phyloP scores from a whole-genome alignment of 2,888 invertebrate genomes.

The Troides helena region DNA sequence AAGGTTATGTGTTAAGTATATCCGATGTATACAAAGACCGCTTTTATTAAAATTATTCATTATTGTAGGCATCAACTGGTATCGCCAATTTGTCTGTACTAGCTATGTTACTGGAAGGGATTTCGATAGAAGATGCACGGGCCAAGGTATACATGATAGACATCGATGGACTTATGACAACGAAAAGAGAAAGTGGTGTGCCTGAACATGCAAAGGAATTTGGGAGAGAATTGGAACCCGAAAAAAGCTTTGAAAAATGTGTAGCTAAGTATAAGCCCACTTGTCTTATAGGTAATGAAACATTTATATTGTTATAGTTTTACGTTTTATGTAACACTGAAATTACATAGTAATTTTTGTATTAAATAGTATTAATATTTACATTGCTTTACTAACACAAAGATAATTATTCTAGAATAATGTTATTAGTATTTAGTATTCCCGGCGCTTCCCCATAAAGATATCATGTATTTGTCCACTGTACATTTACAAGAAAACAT shows the following conservation, averaged over 20 bases:
- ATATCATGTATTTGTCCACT: background rate
- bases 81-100: constrained; percentile 92
- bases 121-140: constrained; percentile 82
- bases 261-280: constrained; percentile 89
- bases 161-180: constrained; percentile 89
- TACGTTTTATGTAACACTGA: background rate
- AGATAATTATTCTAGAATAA: too few species aligned
- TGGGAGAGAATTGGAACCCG: constrained; percentile 86
- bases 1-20: too few species aligned
- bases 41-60: background rate
- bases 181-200: constrained; percentile 78
- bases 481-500: background rate
- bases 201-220: constrained; percentile 83
- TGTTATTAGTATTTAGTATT: too few species aligned
- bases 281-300: constrained; percentile 84
- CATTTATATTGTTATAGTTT: background rate
- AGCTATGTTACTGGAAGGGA: constrained; percentile 87
- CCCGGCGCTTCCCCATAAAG: background rate
- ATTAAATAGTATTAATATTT: too few species aligned
- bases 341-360: background rate
- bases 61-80: constrained; percentile 88
- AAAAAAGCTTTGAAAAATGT: constrained; percentile 86
- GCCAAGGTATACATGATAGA: constrained; percentile 94
- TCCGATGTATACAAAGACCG: background rate
- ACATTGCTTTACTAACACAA: too few species aligned